A percentile compares a stretch with the other conserved stretches of the same genome.
Conservation (phyloP, 2,113 vertebrate species). For the Hassar affinis region DNA sequence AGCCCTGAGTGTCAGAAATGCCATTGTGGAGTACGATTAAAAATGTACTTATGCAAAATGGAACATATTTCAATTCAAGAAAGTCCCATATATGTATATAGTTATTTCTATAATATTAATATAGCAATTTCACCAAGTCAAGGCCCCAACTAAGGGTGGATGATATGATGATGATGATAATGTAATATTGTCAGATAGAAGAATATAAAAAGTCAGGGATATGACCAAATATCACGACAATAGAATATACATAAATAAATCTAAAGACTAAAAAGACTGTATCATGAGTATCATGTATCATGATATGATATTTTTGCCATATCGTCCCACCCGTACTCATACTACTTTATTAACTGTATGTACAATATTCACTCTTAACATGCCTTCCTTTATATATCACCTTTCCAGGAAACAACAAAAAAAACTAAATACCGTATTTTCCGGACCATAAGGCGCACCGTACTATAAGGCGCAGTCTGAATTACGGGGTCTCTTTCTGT, state of each 20-base stretch:
- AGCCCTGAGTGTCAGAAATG: slow-evolving; percentile 69
- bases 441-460: too few relatives aligned
- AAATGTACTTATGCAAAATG: not conserved
- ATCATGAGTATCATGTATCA: too few relatives aligned
- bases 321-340: not conserved
- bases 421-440: too few relatives aligned
- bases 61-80: not conserved
- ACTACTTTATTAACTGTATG: too few relatives aligned
- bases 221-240: not conserved
- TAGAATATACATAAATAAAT: not conserved
- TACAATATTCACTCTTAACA: not conserved
- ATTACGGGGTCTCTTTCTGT: too few relatives aligned
- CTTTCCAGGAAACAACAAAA: not conserved
- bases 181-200: not conserved
- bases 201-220: not conserved
- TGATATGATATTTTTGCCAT: not conserved
- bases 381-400: not conserved
- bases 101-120: not conserved
- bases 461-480: too few relatives aligned
- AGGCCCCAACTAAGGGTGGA: not conserved
- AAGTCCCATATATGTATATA: not conserved
- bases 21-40: not conserved
- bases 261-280: not conserved
- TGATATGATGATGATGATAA: not conserved
- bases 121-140: not conserved